phyloP scores from a whole-genome alignment of 2,888 invertebrate genomes.

The Carabus problematicus region DNA sequence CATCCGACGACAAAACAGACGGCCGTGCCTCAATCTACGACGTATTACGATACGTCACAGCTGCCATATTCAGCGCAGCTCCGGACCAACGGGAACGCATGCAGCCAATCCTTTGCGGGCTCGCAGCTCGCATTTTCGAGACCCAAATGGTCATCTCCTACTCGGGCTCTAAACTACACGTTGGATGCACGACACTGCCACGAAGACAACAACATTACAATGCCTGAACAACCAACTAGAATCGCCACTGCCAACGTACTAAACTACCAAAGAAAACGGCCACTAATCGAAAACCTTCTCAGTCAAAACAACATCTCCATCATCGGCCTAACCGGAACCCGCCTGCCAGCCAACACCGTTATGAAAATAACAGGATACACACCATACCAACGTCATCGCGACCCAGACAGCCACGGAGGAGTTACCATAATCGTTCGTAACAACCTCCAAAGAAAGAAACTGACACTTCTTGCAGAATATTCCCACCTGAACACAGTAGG shows the following conservation, averaged over 20 bases:
- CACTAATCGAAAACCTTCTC: conserved; percentile 5
- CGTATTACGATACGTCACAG: conserved; percentile 2
- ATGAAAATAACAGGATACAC: not conserved
- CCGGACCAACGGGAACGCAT: conserved; percentile 1
- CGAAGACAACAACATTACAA: not conserved
- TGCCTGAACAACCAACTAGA: not conserved
- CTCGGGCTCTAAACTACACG: not conserved
- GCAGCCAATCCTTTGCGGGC: not conserved
- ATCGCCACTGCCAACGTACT: not conserved
- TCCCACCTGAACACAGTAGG: not conserved
- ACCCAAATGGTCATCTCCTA: not conserved
- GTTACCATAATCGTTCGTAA: not conserved
- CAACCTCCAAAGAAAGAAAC: not conserved
- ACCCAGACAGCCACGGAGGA: not conserved
- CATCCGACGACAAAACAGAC: not conserved
- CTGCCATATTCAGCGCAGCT: not conserved
- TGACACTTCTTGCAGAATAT: not conserved
- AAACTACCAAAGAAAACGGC: not conserved
- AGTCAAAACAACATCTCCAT: not conserved
- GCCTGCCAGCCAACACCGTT: not conserved
- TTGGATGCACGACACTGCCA: not conserved
- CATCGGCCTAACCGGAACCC: not conserved
- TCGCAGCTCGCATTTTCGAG: not conserved
- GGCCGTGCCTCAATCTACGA: not conserved
- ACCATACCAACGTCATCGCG: too few species aligned